Evolutionary conservation across 2,113 vertebrate genomes (phyloP).

Genomic region (Prionailurus bengalensis): DNA sequence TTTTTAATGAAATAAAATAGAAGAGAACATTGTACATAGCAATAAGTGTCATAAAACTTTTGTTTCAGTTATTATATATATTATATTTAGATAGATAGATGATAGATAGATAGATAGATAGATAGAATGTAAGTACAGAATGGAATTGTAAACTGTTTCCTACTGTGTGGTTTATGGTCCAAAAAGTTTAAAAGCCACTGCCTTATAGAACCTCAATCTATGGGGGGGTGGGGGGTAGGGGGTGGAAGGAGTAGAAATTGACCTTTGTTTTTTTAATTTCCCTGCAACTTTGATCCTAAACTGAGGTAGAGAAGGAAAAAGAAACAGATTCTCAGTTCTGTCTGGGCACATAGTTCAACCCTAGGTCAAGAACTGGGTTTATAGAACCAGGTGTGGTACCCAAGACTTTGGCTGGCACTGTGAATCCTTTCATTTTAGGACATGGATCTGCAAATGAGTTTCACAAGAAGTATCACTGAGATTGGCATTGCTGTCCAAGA

Average conservation of each 20-base stretch:
- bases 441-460: conserved; percentile 82
- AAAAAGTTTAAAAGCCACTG: not conserved
- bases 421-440: conserved; percentile 71
- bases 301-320: not conserved
- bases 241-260: not conserved
- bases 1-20: conserved; percentile 1
- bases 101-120: too few relatives aligned
- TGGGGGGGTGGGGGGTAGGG: rapidly evolving
- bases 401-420: not conserved
- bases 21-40: not conserved
- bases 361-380: not conserved
- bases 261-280: not conserved
- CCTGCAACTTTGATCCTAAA: not conserved
- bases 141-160: not conserved
- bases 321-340: not conserved
- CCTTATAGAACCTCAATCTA: not conserved
- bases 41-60: not conserved
- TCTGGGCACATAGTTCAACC: not conserved
- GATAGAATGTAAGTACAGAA: not conserved
- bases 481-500: conserved; percentile 77
- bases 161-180: not conserved
- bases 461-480: conserved; percentile 78
- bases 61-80: not conserved
- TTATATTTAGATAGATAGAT: too few relatives aligned
- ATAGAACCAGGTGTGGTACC: not conserved